Conservation (phyloP, 2,113 vertebrate genomes). For the Podiceps cristatus region DNA sequence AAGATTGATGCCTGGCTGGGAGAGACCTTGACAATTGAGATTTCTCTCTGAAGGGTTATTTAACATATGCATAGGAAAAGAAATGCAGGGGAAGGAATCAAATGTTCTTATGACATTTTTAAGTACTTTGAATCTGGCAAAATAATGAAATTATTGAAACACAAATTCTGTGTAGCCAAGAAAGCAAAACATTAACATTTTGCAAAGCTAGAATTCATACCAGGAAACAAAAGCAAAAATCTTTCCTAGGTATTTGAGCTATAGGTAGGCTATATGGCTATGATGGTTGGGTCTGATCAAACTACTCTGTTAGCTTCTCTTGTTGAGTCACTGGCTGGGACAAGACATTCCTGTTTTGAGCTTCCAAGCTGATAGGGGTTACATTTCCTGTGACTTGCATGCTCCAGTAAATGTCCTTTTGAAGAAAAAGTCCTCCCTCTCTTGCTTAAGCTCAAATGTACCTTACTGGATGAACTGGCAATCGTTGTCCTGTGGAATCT, state of each 20-base stretch:
- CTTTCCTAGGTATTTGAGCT: background rate
- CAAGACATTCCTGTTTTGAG: background rate
- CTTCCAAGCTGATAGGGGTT: background rate
- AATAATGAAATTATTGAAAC: background rate
- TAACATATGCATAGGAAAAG: background rate
- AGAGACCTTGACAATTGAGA: conserved; percentile 5
- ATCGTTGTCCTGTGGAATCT: background rate
- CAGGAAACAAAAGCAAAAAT: background rate
- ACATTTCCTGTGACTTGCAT: background rate
- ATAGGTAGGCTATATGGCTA: background rate
- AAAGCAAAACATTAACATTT: background rate
- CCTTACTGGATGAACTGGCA: fast-evolving
- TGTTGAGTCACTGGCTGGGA: background rate
- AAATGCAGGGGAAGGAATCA: background rate
- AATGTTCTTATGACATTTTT: background rate
- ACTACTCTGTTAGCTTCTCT: background rate
- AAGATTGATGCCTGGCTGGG: conserved; percentile 18
- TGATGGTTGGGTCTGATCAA: background rate
- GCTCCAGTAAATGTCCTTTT: background rate
- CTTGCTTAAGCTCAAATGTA: background rate
- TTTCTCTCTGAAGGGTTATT: conserved; percentile 37
- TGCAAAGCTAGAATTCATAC: background rate
- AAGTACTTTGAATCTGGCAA: background rate
- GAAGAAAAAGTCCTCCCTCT: background rate
- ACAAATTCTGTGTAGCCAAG: background rate